Evolutionary conservation across 1,140 invertebrate species (phyloP).

Genomic region (Lucilia cuprina): DNA sequence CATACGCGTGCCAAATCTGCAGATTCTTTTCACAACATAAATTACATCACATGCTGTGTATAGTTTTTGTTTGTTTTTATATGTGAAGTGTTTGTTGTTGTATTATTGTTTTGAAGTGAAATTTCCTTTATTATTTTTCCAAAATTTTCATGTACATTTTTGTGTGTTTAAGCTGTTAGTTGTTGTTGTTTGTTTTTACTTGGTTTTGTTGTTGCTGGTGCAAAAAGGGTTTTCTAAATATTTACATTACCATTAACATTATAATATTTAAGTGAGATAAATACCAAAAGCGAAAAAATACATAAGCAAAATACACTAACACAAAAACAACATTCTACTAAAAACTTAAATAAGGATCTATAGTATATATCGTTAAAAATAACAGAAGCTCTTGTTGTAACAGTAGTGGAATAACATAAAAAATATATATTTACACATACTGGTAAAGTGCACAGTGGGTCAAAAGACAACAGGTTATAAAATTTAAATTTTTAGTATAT

Average conservation of each 20-base stretch:
- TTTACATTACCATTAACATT: conserved; percentile 31
- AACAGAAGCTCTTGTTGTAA: no score
- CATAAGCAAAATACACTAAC: neutral
- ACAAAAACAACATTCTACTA: no score
- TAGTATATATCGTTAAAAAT: no score
- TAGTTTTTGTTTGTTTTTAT: neutral
- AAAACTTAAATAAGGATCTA: no score
- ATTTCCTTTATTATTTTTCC: neutral
- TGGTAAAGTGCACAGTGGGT: no score
- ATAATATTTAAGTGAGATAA: conserved; percentile 29
- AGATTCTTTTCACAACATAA: neutral
- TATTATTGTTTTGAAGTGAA: neutral
- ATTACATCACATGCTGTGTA: neutral
- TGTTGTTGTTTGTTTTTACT: neutral
- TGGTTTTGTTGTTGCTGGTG: neutral
- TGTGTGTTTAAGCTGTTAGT: neutral
- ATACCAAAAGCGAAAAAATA: neutral
- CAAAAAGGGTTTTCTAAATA: conserved; percentile 28
- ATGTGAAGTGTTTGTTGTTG: neutral
- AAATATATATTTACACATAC: no score
- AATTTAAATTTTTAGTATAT: no score
- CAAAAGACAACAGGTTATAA: no score
- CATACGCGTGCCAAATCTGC: conserved; percentile 18
- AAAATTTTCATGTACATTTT: neutral
- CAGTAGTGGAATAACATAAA: no score